These are phyloP conservation scores for Scylla paramamosain DNA, from an alignment of 1,140 invertebrate species.

Conservation along the genomic window DNA sequence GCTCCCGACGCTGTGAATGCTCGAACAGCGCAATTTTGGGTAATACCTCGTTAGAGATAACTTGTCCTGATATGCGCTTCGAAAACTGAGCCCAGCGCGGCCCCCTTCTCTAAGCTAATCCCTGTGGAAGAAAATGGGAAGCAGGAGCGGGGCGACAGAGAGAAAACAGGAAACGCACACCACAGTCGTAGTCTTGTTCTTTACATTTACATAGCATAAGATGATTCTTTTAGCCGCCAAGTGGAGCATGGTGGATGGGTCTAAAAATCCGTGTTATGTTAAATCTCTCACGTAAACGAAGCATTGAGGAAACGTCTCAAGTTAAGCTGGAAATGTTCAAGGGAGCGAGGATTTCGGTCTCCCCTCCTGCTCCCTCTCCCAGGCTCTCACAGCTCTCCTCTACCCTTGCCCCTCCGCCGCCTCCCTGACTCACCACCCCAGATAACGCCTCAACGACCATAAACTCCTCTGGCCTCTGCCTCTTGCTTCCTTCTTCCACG, in stretches of 20 bases:
- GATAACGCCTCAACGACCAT: slow-evolving; percentile 67
- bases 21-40: slow-evolving; percentile 75
- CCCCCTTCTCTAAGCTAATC: slow-evolving; percentile 26
- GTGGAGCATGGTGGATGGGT: too few relatives aligned
- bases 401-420: neutral
- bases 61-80: slow-evolving; percentile 74
- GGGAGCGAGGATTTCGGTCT: slow-evolving; percentile 47
- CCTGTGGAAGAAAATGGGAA: slow-evolving; percentile 37
- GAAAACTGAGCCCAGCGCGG: slow-evolving; percentile 56
- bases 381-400: neutral
- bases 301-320: slow-evolving; percentile 56
- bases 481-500: slow-evolving; percentile 31
- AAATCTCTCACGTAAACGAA: slow-evolving; percentile 50
- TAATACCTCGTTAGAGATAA: slow-evolving; percentile 76
- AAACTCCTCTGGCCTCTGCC: slow-evolving; percentile 59
- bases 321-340: slow-evolving; percentile 44
- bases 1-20: slow-evolving; percentile 62
- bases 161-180: neutral
- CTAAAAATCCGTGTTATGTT: too few relatives aligned
- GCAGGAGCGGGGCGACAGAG: neutral
- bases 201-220: too few relatives aligned
- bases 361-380: neutral
- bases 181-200: neutral
- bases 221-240: too few relatives aligned
- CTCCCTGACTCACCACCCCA: slow-evolving; percentile 66